Conservation (phyloP, 2,113 vertebrate species). For the Corvus moneduloides region DNA sequence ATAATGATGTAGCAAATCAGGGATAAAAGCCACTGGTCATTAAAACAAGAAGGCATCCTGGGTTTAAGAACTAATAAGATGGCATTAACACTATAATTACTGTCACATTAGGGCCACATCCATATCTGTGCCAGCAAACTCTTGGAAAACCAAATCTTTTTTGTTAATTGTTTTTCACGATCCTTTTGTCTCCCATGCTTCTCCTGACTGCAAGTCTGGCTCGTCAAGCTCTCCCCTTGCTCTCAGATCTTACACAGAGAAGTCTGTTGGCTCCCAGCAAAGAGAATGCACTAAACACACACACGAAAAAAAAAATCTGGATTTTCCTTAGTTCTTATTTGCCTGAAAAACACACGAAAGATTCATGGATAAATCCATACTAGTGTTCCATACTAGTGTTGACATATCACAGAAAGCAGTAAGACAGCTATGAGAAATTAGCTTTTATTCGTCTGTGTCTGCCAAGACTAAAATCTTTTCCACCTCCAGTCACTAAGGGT, state of each 20-base stretch:
- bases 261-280: background rate
- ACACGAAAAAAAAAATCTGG: background rate
- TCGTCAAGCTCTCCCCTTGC: background rate
- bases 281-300: background rate
- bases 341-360: background rate
- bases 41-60: background rate
- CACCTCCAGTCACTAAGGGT: conserved; percentile 1
- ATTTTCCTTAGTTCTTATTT: background rate
- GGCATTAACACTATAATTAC: conserved; percentile 8
- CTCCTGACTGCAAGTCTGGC: background rate
- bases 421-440: conserved; percentile 24
- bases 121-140: background rate
- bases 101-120: conserved; percentile 6
- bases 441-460: conserved; percentile 1
- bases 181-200: background rate
- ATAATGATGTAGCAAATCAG: conserved; percentile 4
- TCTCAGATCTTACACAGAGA: background rate
- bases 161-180: background rate
- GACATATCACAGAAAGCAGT: conserved; percentile 35
- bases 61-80: background rate
- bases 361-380: background rate
- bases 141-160: background rate
- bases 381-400: background rate
- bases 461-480: conserved; percentile 44
- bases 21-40: conserved; percentile 24